Conservation (phyloP, 53 echinoderm and acorn worm genomes). For the Patiria pectinifera region DNA sequence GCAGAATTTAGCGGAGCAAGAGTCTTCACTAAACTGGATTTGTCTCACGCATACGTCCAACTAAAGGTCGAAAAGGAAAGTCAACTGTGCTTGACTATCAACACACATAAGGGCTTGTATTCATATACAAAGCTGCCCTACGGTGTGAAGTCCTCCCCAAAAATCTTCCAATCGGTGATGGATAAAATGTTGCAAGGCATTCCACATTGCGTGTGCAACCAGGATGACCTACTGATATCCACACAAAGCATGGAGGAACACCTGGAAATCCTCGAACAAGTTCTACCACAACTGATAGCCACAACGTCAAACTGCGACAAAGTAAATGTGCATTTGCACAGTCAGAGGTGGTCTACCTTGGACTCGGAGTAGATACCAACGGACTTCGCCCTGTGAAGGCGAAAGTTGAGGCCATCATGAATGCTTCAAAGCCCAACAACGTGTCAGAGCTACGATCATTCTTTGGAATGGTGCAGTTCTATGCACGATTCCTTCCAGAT, state of each 20-base stretch:
- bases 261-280: slow-evolving; percentile 18
- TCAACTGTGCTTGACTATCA: slow-evolving; percentile 60
- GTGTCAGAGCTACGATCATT: too few species aligned
- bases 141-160: too few species aligned
- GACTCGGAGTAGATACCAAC: background rate
- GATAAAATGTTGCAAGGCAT: too few species aligned
- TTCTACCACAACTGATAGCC: slow-evolving; percentile 13
- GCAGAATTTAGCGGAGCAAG: too few species aligned
- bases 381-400: too few species aligned
- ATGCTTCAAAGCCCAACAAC: too few species aligned
- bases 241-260: slow-evolving; percentile 44
- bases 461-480: slow-evolving; percentile 29
- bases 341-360: slow-evolving; percentile 27
- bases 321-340: slow-evolving; percentile 28
- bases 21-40: too few species aligned
- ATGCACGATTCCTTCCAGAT: slow-evolving; percentile 39
- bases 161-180: too few species aligned
- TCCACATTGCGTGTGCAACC: too few species aligned
- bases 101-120: slow-evolving; percentile 20
- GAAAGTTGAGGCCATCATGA: too few species aligned
- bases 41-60: too few species aligned
- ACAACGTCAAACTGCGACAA: slow-evolving; percentile 10
- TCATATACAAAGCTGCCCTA: too few species aligned
- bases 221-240: background rate
- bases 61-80: slow-evolving; percentile 23